These are phyloP conservation scores for Lymantria monacha DNA, from an alignment of 2,888 invertebrate genomes.

Conservation along the genomic window DNA sequence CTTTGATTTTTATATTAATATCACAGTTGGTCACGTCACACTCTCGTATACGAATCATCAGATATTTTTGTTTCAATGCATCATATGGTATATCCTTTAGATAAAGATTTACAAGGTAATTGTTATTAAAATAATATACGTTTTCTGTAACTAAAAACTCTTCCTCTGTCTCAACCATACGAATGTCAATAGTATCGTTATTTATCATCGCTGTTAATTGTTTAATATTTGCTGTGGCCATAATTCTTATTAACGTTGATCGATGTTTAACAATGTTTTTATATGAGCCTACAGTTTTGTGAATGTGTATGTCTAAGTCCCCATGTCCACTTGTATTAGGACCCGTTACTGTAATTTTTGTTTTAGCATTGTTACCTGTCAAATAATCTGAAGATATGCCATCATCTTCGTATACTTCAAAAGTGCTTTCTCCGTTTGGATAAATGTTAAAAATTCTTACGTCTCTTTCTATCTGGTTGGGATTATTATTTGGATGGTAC, in stretches of 20 bases:
- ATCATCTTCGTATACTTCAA: conserved; percentile 69
- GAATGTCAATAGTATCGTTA: conserved; percentile 43
- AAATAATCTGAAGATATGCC: conserved; percentile 60
- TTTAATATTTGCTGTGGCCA: conserved; percentile 44
- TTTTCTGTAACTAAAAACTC: conserved; percentile 53
- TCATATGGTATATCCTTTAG: conserved; percentile 36
- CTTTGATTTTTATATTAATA: conserved; percentile 58
- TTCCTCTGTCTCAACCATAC: conserved; percentile 43
- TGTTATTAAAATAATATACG: conserved; percentile 52
- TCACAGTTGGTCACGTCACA: conserved; percentile 51
- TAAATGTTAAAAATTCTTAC: conserved; percentile 59
- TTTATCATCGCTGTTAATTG: conserved; percentile 53
- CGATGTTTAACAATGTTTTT: conserved; percentile 53
- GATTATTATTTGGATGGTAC: conserved; percentile 66
- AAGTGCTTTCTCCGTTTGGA: conserved; percentile 51
- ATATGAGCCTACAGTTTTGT: conserved; percentile 57
- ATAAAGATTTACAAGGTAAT: conserved; percentile 58
- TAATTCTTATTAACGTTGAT: conserved; percentile 59
- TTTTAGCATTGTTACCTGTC: conserved; percentile 47
- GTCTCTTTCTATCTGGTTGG: conserved; percentile 55
- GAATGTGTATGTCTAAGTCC: conserved; percentile 51
- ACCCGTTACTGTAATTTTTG: conserved; percentile 48
- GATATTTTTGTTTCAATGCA: conserved; percentile 45
- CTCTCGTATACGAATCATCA: conserved; percentile 59
- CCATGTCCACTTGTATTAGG: conserved; percentile 46